Percentiles rank a stretch among this genome's conserved stretches.
Conservation (phyloP, 2,888 invertebrate species). For the Ectemnius continuus region DNA sequence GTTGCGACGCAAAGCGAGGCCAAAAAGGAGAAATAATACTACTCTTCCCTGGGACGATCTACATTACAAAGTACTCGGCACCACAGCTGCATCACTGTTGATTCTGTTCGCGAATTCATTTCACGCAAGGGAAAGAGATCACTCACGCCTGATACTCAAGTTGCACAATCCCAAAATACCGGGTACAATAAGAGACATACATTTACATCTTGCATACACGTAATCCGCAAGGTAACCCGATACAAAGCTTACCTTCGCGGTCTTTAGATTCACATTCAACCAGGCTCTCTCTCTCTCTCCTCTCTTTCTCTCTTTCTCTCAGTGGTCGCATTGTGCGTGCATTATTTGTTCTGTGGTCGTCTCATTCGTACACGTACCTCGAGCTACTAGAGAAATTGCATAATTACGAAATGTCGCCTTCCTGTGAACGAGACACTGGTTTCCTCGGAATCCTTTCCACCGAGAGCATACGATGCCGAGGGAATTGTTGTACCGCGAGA, state of each 20-base stretch:
- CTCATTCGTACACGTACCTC: too few relatives aligned
- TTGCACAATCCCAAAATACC: conserved; percentile 42
- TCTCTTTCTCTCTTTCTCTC: too few relatives aligned
- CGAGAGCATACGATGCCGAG: too few relatives aligned
- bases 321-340: too few relatives aligned
- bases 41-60: conserved; percentile 12
- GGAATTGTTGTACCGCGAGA: too few relatives aligned
- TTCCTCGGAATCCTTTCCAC: too few relatives aligned
- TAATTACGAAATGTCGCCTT: too few relatives aligned
- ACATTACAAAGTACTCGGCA: conserved; percentile 17
- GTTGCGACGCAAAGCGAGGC: conserved; percentile 57
- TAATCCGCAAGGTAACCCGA: conserved; percentile 12
- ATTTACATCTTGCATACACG: conserved; percentile 25
- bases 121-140: conserved; percentile 24
- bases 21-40: conserved; percentile 72
- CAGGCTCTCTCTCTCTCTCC: too few relatives aligned
- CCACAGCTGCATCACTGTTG: conserved; percentile 24
- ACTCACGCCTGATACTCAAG: conserved; percentile 46
- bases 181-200: conserved; percentile 23
- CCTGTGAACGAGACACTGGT: too few relatives aligned
- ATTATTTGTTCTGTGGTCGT: too few relatives aligned
- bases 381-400: too few relatives aligned
- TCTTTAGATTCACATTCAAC: neutral
- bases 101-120: conserved; percentile 33
- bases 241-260: conserved; percentile 13